Evolutionary conservation across 2,113 vertebrate genomes (phyloP), one percentile per base, ranked within the genome.

Genomic region (Marmota flaviventris): DNA sequence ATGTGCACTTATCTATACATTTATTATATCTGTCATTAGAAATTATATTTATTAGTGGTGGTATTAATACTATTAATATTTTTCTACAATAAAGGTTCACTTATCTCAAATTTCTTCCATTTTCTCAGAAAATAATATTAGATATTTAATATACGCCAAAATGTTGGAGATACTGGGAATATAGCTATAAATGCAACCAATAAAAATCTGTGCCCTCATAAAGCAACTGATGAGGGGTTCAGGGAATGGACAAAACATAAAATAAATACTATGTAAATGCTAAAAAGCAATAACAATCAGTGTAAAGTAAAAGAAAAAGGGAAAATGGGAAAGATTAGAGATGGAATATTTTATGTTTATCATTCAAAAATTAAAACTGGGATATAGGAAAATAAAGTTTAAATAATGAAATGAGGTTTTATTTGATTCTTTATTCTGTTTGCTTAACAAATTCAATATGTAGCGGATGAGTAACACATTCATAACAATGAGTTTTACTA

Each of bases 51-150:
- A 45, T 39, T 89, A 48, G 22, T 76, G 4, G 6, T 29, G 1
- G 18, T 34, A 45, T 12, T 27, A 24, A 20, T 73, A 20, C 32
- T 45, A 18, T 73, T 83, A 86, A 37, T 8, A 82, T 90, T 76
- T 86, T 85, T 78, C 8, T 86, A 34, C 51, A 85, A 56, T 69
- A 20, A 92, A 84, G 20, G 2, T 90, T 82, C 85, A 17, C 6
- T 92, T 79, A 0, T 61, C n/a, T 85, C 32, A 70, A 37, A 51
- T 39, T 39, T 77, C n/a, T 37, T 79, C 2, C 9, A n/a, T 10
- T 70, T 13, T 82, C 81, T 94, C 32, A 95, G 48, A 77, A 95
- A 94, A 58, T 78, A 73, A 51, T 77, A 48, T 13, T 37, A 12
- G 37, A 82, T 37, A 37, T 0, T 58, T 51, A 91, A n/a, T 37